Conservation (phyloP, 1,140 invertebrate species). For the Leptonema lineaticorne region DNA sequence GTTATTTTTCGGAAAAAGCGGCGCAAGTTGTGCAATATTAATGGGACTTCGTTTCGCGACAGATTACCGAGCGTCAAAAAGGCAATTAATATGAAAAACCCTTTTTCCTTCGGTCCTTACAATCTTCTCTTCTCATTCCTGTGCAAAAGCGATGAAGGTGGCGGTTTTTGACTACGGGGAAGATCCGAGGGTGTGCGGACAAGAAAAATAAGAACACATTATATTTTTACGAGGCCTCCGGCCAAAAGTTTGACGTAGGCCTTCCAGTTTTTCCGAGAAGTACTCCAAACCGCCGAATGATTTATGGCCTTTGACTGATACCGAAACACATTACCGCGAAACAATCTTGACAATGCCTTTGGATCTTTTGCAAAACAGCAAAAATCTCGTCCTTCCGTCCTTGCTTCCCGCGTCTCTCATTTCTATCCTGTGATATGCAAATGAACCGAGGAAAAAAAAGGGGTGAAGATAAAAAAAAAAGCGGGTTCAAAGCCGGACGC, state of each 20-base stretch:
- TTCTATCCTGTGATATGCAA: slow-evolving; percentile 38
- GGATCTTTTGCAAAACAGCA: not conserved
- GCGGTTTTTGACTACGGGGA: no score
- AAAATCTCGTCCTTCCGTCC: slow-evolving; percentile 17
- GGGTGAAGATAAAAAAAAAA: no score
- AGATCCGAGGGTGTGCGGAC: no score
- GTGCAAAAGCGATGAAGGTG: no score
- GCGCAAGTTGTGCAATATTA: no score
- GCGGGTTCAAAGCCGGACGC: slow-evolving; percentile 26
- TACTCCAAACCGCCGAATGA: slow-evolving; percentile 37
- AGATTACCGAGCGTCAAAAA: not conserved
- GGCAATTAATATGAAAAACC: not conserved
- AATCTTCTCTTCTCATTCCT: no score
- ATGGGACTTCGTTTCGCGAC: not conserved
- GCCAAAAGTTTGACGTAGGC: not conserved
- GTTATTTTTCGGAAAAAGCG: no score
- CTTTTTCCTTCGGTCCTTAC: not conserved
- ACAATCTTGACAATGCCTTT: slow-evolving; percentile 28
- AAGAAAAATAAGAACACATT: not conserved
- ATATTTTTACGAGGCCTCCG: not conserved
- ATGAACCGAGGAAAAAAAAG: slow-evolving; percentile 30
- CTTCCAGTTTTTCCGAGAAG: no score
- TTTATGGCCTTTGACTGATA: slow-evolving; percentile 33
- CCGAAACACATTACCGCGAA: slow-evolving; percentile 35
- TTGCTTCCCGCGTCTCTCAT: slow-evolving; percentile 25